Evolutionary conservation across 2,888 invertebrate genomes (phyloP).

Genomic region (Conops quadrifasciatus): DNA sequence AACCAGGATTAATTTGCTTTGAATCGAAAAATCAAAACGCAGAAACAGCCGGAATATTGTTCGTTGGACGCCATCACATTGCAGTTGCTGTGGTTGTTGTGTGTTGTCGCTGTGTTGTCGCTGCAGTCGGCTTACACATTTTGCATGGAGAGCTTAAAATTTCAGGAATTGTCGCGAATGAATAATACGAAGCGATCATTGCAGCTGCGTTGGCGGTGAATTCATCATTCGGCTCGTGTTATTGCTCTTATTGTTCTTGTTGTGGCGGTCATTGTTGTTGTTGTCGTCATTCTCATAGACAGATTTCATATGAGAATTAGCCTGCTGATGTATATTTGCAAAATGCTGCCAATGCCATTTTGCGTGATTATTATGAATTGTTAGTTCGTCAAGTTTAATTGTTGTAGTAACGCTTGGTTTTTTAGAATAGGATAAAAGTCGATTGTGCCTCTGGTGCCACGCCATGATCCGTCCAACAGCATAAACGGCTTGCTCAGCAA

Average conservation of each 20-base stretch:
- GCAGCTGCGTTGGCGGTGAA: constrained; percentile 16
- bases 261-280: not conserved
- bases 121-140: not conserved
- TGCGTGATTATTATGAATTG: constrained; percentile 30
- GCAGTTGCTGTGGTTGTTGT: not conserved
- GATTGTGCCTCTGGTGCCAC: too few relatives aligned
- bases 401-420: constrained; percentile 26
- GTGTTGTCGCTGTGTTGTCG: not conserved
- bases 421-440: too few relatives aligned
- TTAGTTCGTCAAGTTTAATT: constrained; percentile 35
- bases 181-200: not conserved
- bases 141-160: constrained; percentile 9
- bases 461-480: too few relatives aligned
- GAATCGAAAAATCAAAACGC: constrained; percentile 65
- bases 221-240: constrained; percentile 1
- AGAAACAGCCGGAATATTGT: constrained; percentile 45
- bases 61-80: not conserved
- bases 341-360: not conserved
- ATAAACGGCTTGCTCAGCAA: too few relatives aligned
- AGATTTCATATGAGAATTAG: not conserved
- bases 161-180: constrained; percentile 3
- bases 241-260: not conserved
- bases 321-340: not conserved
- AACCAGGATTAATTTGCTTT: constrained; percentile 66
- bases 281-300: not conserved